Base-by-base conservation (phyloP, 2,113 vertebrate species). In the Proterorhinus semilunaris region DNA sequence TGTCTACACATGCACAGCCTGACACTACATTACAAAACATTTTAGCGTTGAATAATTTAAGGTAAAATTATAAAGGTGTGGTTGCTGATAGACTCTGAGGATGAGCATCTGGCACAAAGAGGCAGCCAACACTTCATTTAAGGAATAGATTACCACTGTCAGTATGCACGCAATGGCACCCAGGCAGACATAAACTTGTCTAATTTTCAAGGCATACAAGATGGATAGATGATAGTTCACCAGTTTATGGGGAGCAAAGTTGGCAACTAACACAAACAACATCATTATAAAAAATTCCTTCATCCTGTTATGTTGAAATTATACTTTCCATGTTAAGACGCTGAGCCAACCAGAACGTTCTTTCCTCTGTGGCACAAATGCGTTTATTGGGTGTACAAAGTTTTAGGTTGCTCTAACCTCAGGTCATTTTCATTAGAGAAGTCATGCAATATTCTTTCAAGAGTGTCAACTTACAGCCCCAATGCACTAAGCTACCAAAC, bases 391-490 rank as follows among this genome's bases (percentile, higher is more conserved):
- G 17, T 69, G 46, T 78, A 63, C 15, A 65, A 51, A 16, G 63
- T 62, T 78, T 59, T 54, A 15, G 46, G 62, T 12, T 11, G 47
- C 16, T 68, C 68, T 62, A 59, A 70, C 59, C 15, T 7, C 27
- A 10, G 45, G 55, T 15, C 42, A 46, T 57, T 63, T 66, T 75
- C 65, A 72, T 78, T 70, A 68, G 52, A 65, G 66, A 76, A 79
- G 54, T 59, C 65, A 53, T 69, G 62, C 72, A 77, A 76, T 69
- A 71, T 71, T 80, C 68, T 76, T 72, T 53, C 45, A 76, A 68
- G 65, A 70, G 71, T 79, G 66, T 83, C 78, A 27, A 72, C 59
- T 79, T 87, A 68, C 79, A 83, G 58, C 53, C 54, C 49, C 68
- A 76, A 71, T 66, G 47, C n/a, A 70, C 62, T 46, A 10, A 44